Evolutionary conservation across 2,113 vertebrate species (phyloP).

Genomic region (Neolamprologus cancellatus): DNA sequence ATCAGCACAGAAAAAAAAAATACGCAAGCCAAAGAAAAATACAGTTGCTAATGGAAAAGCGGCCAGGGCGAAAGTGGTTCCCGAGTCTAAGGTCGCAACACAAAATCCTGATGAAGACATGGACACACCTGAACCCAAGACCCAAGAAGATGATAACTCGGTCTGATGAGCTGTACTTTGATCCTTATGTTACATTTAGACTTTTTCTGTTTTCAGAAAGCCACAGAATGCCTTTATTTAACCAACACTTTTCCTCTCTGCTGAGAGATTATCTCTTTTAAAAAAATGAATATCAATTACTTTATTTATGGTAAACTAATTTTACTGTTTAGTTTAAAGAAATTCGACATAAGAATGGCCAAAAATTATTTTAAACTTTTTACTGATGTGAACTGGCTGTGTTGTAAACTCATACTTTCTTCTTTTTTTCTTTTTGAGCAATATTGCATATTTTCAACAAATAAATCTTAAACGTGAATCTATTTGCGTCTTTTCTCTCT

Average conservation of each 20-base stretch:
- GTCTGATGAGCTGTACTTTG: background rate
- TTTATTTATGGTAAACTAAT: background rate
- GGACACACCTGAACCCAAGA: background rate
- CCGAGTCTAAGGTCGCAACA: background rate
- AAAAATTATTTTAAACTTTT: background rate
- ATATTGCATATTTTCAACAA: background rate
- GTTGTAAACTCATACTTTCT: background rate
- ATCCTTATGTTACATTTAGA: background rate
- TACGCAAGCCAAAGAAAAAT: background rate
- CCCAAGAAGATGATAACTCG: background rate
- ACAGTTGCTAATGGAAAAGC: background rate
- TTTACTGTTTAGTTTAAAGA: background rate
- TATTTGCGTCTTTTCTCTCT: background rate
- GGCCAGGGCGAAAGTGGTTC: background rate
- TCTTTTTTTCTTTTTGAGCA: background rate
- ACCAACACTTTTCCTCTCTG: background rate
- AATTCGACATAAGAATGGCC: background rate
- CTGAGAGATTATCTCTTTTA: background rate
- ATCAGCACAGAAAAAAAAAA: background rate
- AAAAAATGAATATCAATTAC: rapidly evolving
- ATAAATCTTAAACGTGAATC: background rate
- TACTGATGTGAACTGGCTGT: background rate
- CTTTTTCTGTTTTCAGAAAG: background rate
- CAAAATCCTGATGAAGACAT: background rate
- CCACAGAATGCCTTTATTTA: background rate